Conservation (phyloP, 2,797 vertebrate genomes). For the Tauraco hartlaubi region DNA sequence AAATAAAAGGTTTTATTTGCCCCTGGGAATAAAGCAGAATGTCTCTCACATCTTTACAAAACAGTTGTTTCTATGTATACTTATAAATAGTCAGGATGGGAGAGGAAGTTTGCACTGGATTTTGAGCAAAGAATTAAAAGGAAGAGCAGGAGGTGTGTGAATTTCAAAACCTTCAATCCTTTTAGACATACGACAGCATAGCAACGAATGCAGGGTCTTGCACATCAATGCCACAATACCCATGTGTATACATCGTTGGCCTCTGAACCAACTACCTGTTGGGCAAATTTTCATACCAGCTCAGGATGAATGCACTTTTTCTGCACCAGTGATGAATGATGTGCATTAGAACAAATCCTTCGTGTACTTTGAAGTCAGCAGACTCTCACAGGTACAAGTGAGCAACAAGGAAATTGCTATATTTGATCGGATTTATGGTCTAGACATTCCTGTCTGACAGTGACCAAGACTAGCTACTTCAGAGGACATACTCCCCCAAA, state of each 20-base stretch:
- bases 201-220: not conserved
- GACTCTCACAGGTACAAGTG: not conserved
- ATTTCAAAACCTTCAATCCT: not conserved
- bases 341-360: not conserved
- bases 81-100: constrained; percentile 64
- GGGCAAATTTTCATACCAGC: not conserved
- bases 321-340: not conserved
- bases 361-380: not conserved
- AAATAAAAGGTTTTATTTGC: constrained; percentile 68
- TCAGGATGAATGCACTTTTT: not conserved
- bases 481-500: not conserved
- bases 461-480: not conserved
- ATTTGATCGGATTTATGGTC: not conserved
- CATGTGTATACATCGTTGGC: not conserved
- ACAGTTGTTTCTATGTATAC: constrained; percentile 47
- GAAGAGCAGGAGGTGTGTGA: not conserved
- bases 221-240: not conserved
- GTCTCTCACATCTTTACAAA: constrained; percentile 68
- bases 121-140: constrained; percentile 45
- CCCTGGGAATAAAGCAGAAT: constrained; percentile 63
- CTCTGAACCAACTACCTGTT: fast-evolving
- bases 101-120: constrained; percentile 63
- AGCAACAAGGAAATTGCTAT: not conserved
- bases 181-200: not conserved
- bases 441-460: not conserved